Percentiles rank a stretch among this genome's conserved stretches.
These are phyloP conservation scores for Brachyrhaphis roseni DNA, from an alignment of 2,797 vertebrate species.

Conservation along the genomic window DNA sequence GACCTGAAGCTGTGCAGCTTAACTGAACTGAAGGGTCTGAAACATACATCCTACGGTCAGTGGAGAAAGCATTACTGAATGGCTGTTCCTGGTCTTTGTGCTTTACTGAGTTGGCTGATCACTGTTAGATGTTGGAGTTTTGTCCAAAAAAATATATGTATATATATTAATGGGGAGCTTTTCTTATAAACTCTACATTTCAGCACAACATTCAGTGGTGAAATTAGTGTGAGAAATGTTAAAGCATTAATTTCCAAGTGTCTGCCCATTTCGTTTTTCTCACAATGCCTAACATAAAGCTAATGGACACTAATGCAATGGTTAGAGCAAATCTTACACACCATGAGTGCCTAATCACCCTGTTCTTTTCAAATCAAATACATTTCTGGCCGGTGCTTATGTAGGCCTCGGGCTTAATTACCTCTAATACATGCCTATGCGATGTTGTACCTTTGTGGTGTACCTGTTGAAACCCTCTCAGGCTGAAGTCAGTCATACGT, in stretches of 20 bases:
- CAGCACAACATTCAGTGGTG: conserved; percentile 17
- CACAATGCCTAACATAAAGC: conserved; percentile 46
- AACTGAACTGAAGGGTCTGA: neutral
- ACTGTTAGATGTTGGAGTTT: neutral
- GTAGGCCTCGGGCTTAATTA: conserved; percentile 50
- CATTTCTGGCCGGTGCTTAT: conserved; percentile 42
- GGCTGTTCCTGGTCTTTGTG: neutral
- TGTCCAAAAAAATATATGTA: neutral
- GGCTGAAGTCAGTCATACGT: conserved; percentile 11
- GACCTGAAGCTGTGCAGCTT: neutral
- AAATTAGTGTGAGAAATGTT: conserved; percentile 11
- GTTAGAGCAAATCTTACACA: conserved; percentile 54
- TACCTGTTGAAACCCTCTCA: conserved; percentile 8
- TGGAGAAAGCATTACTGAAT: neutral
- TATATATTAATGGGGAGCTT: neutral
- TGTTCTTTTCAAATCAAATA: conserved; percentile 53
- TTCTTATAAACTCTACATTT: neutral
- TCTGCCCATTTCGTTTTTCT: conserved; percentile 36
- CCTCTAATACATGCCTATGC: conserved; percentile 24
- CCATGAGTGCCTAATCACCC: conserved; percentile 59
- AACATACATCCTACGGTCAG: neutral
- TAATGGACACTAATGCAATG: conserved; percentile 64
- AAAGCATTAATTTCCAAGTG: conserved; percentile 44
- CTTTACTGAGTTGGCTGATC: neutral
- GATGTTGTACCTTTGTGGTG: conserved; percentile 6